Evolutionary conservation across 2,797 vertebrate genomes (phyloP).

Genomic region (Parauchenoglanis punctatus): DNA sequence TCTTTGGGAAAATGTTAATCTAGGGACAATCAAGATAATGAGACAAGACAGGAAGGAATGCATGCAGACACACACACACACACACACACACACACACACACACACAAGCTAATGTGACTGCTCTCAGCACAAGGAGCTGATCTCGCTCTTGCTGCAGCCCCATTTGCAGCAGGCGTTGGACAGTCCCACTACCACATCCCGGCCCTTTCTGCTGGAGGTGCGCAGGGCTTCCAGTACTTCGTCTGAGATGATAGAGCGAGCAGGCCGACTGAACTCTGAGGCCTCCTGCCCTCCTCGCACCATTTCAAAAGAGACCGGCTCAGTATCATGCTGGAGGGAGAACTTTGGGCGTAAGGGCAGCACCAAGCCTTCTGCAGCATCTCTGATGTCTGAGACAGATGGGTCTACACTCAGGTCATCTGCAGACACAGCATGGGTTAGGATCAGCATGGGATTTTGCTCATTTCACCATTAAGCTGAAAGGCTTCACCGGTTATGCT

Average conservation of each 20-base stretch:
- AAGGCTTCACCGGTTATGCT: background rate
- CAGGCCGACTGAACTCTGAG: conserved; percentile 62
- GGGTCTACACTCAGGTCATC: conserved; percentile 67
- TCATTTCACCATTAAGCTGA: background rate
- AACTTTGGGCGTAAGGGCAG: conserved; percentile 61
- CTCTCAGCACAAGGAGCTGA: conserved; percentile 84
- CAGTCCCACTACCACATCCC: conserved; percentile 80
- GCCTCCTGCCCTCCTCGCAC: conserved; percentile 59
- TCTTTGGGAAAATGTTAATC: background rate
- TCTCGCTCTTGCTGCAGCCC: conserved; percentile 88
- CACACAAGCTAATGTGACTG: too few species aligned
- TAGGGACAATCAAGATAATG: background rate
- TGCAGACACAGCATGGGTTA: conserved; percentile 25
- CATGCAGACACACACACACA: background rate
- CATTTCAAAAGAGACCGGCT: conserved; percentile 60
- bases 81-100: conserved; percentile 21
- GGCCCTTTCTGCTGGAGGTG: conserved; percentile 71
- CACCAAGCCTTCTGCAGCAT: conserved; percentile 64
- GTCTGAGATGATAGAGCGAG: conserved; percentile 70
- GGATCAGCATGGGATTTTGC: background rate
- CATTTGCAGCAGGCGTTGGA: conserved; percentile 85
- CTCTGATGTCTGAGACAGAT: conserved; percentile 67
- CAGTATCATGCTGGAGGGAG: conserved; percentile 66
- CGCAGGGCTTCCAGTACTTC: conserved; percentile 74
- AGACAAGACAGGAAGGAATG: background rate